These are phyloP conservation scores for Coluber constrictor DNA, from an alignment of 2,797 vertebrate genomes.

Conservation along the genomic window DNA sequence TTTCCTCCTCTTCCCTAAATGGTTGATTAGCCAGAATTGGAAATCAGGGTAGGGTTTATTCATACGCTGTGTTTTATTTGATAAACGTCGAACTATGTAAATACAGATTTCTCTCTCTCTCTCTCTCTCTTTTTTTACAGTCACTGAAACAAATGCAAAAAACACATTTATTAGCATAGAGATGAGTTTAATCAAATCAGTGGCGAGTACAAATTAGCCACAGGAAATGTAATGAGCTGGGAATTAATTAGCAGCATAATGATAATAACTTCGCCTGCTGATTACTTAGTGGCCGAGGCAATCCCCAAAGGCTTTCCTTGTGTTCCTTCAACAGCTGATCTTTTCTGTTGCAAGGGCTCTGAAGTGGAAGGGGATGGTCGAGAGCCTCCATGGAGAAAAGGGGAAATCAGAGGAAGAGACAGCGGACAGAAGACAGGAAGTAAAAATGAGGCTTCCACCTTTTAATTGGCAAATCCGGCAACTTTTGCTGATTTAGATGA, in stretches of 20 bases:
- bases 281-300: slow-evolving; percentile 77
- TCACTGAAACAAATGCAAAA: slow-evolving; percentile 81
- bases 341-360: slow-evolving; percentile 54
- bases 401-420: neutral
- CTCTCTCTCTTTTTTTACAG: slow-evolving; percentile 57
- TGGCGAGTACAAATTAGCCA: slow-evolving; percentile 81
- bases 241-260: slow-evolving; percentile 87
- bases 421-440: neutral
- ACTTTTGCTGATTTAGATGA: neutral
- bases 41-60: slow-evolving; percentile 67
- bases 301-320: slow-evolving; percentile 66
- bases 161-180: slow-evolving; percentile 86
- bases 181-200: slow-evolving; percentile 88
- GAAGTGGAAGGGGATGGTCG: slow-evolving; percentile 49
- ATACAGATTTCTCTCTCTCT: slow-evolving; percentile 58
- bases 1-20: slow-evolving; percentile 31
- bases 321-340: slow-evolving; percentile 62
- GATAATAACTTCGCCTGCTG: slow-evolving; percentile 79
- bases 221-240: slow-evolving; percentile 83
- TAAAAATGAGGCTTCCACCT: neutral
- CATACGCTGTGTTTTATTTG: slow-evolving; percentile 67
- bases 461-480: neutral
- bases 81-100: slow-evolving; percentile 75
- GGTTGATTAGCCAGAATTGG: slow-evolving; percentile 23
- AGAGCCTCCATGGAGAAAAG: slow-evolving; percentile 48